Conservation (phyloP, 1,140 invertebrate species). For the Cotesia glomerata region DNA sequence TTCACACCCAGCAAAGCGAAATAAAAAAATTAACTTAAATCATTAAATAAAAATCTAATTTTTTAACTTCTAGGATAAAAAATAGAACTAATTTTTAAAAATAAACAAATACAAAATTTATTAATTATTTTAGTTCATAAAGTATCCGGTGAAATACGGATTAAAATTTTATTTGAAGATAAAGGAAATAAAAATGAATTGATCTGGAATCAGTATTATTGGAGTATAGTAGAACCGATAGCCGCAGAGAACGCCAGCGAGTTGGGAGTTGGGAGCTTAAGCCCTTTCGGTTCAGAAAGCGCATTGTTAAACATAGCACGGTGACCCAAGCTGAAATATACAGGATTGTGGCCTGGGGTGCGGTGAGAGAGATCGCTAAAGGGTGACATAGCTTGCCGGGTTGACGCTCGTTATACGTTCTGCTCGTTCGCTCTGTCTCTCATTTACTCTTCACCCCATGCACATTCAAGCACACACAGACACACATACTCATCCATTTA, state of each 20-base stretch:
- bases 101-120: too few relatives aligned
- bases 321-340: conserved; percentile 30
- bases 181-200: too few relatives aligned
- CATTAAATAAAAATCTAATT: too few relatives aligned
- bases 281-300: conserved; percentile 28
- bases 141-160: too few relatives aligned
- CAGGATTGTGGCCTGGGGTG: conserved; percentile 24
- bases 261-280: conserved; percentile 15
- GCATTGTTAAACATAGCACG: conserved; percentile 37
- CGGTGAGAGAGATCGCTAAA: not conserved
- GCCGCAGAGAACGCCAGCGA: conserved; percentile 10
- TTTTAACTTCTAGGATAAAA: too few relatives aligned
- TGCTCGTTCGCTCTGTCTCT: too few relatives aligned
- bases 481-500: conserved; percentile 27
- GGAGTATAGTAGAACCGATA: not conserved
- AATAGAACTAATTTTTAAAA: too few relatives aligned
- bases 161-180: too few relatives aligned
- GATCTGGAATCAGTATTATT: not conserved
- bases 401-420: conserved; percentile 21
- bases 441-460: too few relatives aligned
- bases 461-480: conserved; percentile 14
- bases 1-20: too few relatives aligned
- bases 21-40: too few relatives aligned
- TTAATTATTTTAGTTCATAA: too few relatives aligned
- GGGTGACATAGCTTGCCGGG: conserved; percentile 16